Conservation (phyloP, 2,797 vertebrate species). For the Odontamblyopus lacepedii region DNA sequence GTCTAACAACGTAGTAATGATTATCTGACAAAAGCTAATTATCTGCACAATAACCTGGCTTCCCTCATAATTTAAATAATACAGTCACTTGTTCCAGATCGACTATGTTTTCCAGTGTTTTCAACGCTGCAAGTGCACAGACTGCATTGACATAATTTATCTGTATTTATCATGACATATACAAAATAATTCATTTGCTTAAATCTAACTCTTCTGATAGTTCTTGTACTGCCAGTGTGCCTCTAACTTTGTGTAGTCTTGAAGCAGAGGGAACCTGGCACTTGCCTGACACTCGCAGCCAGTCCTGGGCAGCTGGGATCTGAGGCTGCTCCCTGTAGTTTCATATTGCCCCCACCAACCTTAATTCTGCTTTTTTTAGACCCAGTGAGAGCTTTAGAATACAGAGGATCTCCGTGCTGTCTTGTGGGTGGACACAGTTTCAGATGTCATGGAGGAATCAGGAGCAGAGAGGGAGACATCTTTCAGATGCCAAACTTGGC, state of each 20-base stretch:
- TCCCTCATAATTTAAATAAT: neutral
- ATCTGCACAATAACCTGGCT: no score
- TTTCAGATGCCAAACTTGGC: conserved; percentile 71
- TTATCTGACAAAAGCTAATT: no score
- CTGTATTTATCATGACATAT: neutral
- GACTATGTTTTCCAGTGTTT: no score
- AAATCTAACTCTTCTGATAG: neutral
- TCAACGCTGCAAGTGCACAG: neutral
- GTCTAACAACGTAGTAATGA: no score
- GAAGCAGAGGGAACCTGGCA: conserved; percentile 77
- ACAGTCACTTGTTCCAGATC: neutral
- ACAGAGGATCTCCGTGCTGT: conserved; percentile 72
- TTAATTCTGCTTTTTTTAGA: conserved; percentile 74
- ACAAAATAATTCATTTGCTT: neutral
- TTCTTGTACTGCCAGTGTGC: neutral
- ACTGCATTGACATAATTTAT: neutral
- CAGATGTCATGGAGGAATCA: conserved; percentile 67
- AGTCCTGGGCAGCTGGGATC: conserved; percentile 80
- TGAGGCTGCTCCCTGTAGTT: conserved; percentile 77
- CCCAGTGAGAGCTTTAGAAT: conserved; percentile 68
- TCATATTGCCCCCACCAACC: conserved; percentile 66
- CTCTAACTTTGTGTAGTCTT: conserved; percentile 30
- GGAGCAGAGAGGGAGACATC: conserved; percentile 70
- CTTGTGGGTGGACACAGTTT: conserved; percentile 60
- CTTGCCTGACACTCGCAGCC: conserved; percentile 69